These are phyloP conservation scores for Cyprinodon tularosa DNA, from an alignment of 2,113 vertebrate species.

Conservation along the genomic window DNA sequence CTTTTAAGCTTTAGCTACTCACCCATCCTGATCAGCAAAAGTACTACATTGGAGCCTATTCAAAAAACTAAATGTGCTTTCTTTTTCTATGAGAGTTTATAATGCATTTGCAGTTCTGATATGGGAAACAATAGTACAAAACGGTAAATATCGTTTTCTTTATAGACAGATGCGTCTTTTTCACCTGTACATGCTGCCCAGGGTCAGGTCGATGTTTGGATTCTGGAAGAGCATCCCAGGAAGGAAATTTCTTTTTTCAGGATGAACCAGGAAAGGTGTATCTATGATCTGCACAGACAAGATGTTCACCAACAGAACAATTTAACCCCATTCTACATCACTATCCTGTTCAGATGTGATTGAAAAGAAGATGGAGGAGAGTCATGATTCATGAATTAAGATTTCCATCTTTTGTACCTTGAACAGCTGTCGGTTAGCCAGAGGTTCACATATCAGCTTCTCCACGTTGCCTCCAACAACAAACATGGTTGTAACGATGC, in stretches of 20 bases:
- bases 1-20: too few relatives aligned
- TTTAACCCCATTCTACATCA: not conserved
- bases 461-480: slow-evolving; percentile 88
- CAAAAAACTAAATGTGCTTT: too few relatives aligned
- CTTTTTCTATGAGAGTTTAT: too few relatives aligned
- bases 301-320: slow-evolving; percentile 43
- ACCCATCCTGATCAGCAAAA: too few relatives aligned
- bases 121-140: not conserved
- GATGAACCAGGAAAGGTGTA: slow-evolving; percentile 89
- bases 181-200: slow-evolving; percentile 79
- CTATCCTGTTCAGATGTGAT: not conserved
- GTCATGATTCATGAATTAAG: not conserved
- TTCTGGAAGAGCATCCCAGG: slow-evolving; percentile 88
- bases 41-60: too few relatives aligned
- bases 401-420: slow-evolving; percentile 75
- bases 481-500: slow-evolving; percentile 86
- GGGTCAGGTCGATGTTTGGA: slow-evolving; percentile 85
- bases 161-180: too few relatives aligned
- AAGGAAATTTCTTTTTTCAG: slow-evolving; percentile 87
- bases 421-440: slow-evolving; percentile 87
- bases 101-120: not conserved
- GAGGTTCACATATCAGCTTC: slow-evolving; percentile 94
- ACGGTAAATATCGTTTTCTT: not conserved
- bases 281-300: slow-evolving; percentile 86
- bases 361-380: not conserved